phyloP scores from a whole-genome alignment of 2,797 vertebrate species.

The Melanogrammus aeglefinus region DNA sequence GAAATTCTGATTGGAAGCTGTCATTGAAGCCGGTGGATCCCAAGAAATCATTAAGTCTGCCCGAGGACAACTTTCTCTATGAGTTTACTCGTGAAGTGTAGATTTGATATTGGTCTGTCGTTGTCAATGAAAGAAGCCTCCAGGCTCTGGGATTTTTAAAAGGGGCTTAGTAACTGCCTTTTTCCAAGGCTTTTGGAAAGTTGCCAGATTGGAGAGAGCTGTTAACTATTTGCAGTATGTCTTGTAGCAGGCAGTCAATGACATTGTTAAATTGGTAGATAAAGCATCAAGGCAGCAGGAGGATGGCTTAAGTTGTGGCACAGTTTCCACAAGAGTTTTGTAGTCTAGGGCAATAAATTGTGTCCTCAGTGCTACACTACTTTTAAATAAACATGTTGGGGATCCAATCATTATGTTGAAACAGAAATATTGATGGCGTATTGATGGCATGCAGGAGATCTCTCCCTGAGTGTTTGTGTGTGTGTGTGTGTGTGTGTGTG shows the following conservation, averaged over 20 bases:
- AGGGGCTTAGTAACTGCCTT: background rate
- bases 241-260: background rate
- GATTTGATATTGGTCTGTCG: background rate
- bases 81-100: background rate
- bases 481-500: too few species aligned
- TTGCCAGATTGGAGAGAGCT: too few species aligned
- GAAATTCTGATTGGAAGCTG: too few species aligned
- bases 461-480: too few species aligned
- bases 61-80: background rate
- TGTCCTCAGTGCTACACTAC: too few species aligned
- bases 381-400: too few species aligned
- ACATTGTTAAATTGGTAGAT: background rate
- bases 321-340: background rate
- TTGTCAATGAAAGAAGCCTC: background rate
- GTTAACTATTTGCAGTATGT: background rate
- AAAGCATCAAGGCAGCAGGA: background rate
- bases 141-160: background rate
- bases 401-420: background rate
- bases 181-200: background rate
- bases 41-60: background rate
- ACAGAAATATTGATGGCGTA: too few species aligned
- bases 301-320: background rate
- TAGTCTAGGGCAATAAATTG: too few species aligned
- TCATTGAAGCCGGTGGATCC: too few species aligned
- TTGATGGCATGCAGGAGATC: background rate